Evolutionary conservation across 1,140 invertebrate genomes (phyloP), one percentile per base, ranked within the genome.

Genomic region (Maniola jurtina): DNA sequence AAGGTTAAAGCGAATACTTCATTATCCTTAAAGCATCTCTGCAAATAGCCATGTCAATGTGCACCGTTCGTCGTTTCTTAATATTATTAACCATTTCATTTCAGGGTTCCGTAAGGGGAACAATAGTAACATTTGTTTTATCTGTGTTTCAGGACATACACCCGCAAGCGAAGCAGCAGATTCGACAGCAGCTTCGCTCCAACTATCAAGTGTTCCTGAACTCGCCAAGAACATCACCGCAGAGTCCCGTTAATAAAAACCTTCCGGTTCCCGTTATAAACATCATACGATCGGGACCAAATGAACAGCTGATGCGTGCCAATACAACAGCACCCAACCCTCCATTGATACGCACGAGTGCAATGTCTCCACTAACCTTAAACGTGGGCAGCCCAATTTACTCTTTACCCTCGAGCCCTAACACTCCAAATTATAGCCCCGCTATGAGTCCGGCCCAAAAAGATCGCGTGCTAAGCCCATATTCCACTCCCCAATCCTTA

Each of bases 341-440:
- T 36, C 56, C 67, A 47, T 66, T 76, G 33, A 68, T 74, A 45
- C 66, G 50, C 5, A 45, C 5, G 35, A 79, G 79, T 42, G 75
- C 79, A 0, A 88, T 86, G 81, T 81, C 86, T 3, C 88, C 88
- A 0, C 68, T 90, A 7, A 88, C 72, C 36, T 75, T 90, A 0
- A 90, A 80, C 36, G 69, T 88, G 9, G 77, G 74, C 13, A 87
- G 81, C 56, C 80, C 87, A 1, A 83, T 88, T 74, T 90, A 89
- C 54, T 88, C 87, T 2, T 54, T 88, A 10, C 86, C 85, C 6
- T 71, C 81, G 13, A 88, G 87, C 60, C 86, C 85, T 0, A 88
- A 86, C 33, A 81, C 77, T 8, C 56, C 77, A 1, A 79, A 70
- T 52, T 85, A 83, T 65, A 87, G 83, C 40, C 84, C 87, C 0